phyloP scores from a whole-genome alignment of 2,113 vertebrate genomes.

The Pheucticus melanocephalus region DNA sequence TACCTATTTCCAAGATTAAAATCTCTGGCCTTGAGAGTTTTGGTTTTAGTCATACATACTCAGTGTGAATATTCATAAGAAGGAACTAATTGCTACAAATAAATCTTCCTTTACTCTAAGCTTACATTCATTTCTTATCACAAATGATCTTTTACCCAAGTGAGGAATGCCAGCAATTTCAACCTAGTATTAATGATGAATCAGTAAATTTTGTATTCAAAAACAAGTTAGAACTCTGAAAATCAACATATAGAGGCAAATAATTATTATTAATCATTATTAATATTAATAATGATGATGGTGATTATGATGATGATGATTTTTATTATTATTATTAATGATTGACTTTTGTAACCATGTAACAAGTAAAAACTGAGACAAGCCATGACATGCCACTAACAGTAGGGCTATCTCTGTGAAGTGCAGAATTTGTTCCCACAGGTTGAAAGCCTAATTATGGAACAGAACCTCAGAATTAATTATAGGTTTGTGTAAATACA shows the following conservation, averaged over 20 bases:
- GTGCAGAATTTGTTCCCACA: not conserved
- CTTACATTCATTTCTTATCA: not conserved
- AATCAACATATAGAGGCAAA: not conserved
- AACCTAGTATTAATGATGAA: not conserved
- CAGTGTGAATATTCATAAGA: not conserved
- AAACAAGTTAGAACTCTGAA: not conserved
- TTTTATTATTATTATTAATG: not conserved
- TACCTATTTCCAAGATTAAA: not conserved
- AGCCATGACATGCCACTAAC: not conserved
- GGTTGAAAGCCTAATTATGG: not conserved
- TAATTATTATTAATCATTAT: not conserved
- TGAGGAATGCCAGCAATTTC: not conserved
- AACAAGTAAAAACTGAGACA: not conserved
- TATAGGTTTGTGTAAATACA: not conserved
- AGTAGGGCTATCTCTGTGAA: not conserved
- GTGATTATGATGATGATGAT: no score
- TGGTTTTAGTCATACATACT: not conserved
- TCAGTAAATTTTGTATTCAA: not conserved
- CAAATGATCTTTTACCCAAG: not conserved
- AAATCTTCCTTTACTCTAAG: not conserved
- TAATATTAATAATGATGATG: no score
- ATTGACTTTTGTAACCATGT: not conserved
- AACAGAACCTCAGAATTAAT: not conserved
- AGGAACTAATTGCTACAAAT: not conserved
- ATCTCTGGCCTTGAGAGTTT: not conserved